phyloP scores from a whole-genome alignment of 2,113 vertebrate species.

The Onychorhynchus coronatus region DNA sequence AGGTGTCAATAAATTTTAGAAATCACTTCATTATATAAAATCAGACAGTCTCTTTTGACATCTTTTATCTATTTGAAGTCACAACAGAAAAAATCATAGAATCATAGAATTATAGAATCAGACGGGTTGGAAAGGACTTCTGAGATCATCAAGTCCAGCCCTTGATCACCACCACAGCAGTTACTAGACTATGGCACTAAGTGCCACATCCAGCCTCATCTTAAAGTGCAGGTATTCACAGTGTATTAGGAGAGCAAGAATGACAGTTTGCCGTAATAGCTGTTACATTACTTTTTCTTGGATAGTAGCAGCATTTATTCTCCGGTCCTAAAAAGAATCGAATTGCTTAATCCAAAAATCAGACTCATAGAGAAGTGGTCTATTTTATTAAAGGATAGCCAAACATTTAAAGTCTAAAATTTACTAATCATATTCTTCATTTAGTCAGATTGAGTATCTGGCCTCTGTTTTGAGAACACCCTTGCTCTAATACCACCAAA shows the following conservation, averaged over 20 bases:
- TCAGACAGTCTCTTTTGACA: not conserved
- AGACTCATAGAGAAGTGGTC: not conserved
- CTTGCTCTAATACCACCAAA: not conserved
- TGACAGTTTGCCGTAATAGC: not conserved
- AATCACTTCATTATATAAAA: not conserved
- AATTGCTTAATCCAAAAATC: not conserved
- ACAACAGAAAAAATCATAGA: not conserved
- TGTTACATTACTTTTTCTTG: not conserved
- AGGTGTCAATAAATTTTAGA: not conserved
- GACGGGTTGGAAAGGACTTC: too few relatives aligned
- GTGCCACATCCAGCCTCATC: too few relatives aligned
- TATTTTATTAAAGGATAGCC: not conserved
- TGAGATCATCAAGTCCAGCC: too few relatives aligned
- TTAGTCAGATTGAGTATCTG: not conserved
- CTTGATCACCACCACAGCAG: too few relatives aligned
- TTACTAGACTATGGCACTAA: too few relatives aligned
- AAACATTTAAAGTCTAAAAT: not conserved
- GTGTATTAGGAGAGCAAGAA: accelerated
- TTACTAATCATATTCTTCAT: not conserved
- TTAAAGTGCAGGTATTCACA: not conserved
- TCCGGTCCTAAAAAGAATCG: not conserved
- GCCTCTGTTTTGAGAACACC: not conserved
- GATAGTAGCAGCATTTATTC: not conserved
- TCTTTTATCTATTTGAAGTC: not conserved
- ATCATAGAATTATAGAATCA: too few relatives aligned